Evolutionary conservation across 2,888 invertebrate genomes (phyloP), one percentile per base, ranked within the genome.

Genomic region (Papilio demoleus): DNA sequence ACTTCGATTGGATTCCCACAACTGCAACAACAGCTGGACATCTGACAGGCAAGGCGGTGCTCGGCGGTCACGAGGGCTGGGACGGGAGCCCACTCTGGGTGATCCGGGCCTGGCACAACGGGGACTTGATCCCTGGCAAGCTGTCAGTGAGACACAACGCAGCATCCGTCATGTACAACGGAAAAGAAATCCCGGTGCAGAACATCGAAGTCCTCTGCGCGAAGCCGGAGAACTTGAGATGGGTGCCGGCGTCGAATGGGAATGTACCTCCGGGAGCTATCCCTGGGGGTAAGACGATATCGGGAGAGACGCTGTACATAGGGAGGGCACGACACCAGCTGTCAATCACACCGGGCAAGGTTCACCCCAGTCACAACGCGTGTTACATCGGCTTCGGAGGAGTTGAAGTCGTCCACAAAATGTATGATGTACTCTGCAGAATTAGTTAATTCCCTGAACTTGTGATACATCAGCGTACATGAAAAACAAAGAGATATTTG

Each of bases 331-430:
- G 88, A 42, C 93, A 94, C 77, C 93, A 94, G 78, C 86, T 94
- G 9, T 94, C 93, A 0, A 80, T 94, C 9, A 92, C 94, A 4
- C 94, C 94, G 2, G 94, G 94, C 11, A 94, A 94, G 76, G 83
- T 94, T 6, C 90, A 92, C 4, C 91, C 91, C 0, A 89, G 88
- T 65, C 88, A 88, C 62, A 83, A 86, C 36, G 78, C 83, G 11
- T 92, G 92, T 65, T 91, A 89, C 69, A 93, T 93, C 9, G 85
- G 85, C 0, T 92, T 92, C 66, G 87, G 81, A 12, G 93, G 93
- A 0, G 79, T 81, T 1, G 92, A 92, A 74, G 87, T 92, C 0
- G 79, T 89, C 0, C 85, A 87, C 36, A 90, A 87, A 67, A 88
- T 87, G 79, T 93, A 92, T 36, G 92, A 93, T 62, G 92, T 92